Evolutionary conservation across 2,888 invertebrate species (phyloP).

Genomic region (Chrysolina americana): DNA sequence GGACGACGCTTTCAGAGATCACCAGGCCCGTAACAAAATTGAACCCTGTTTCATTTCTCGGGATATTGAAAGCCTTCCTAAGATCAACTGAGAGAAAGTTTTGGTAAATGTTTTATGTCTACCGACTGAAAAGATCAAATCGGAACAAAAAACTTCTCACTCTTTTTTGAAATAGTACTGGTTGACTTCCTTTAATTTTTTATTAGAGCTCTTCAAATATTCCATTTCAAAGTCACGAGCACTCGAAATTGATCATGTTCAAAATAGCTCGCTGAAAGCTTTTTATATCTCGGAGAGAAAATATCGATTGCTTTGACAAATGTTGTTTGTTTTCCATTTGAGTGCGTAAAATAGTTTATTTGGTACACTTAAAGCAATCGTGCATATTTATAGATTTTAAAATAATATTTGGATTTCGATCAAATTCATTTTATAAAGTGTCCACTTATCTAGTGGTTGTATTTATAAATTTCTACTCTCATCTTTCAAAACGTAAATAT

Average conservation of each 20-base stretch:
- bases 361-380: constrained; percentile 40
- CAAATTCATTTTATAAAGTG: constrained; percentile 8
- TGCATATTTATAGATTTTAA: constrained; percentile 22
- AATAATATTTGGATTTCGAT: constrained; percentile 28
- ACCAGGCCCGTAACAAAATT: too few species aligned
- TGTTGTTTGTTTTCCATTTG: constrained; percentile 51
- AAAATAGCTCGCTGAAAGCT: constrained; percentile 29
- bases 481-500: background rate
- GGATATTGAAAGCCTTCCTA: too few species aligned
- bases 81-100: too few species aligned
- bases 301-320: constrained; percentile 53
- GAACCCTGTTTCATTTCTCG: too few species aligned
- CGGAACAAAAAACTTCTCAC: background rate
- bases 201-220: background rate
- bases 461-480: background rate
- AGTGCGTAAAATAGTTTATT: constrained; percentile 42
- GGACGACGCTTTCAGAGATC: too few species aligned
- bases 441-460: constrained; percentile 20
- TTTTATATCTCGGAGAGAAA: constrained; percentile 44
- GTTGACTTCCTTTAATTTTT: background rate
- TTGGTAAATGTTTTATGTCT: too few species aligned
- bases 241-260: constrained; percentile 12
- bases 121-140: background rate
- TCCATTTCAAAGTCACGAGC: background rate
- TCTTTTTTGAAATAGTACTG: constrained; percentile 1